These are phyloP conservation scores for Aphidius colemani DNA, from an alignment of 2,888 invertebrate genomes.

Conservation along the genomic window DNA sequence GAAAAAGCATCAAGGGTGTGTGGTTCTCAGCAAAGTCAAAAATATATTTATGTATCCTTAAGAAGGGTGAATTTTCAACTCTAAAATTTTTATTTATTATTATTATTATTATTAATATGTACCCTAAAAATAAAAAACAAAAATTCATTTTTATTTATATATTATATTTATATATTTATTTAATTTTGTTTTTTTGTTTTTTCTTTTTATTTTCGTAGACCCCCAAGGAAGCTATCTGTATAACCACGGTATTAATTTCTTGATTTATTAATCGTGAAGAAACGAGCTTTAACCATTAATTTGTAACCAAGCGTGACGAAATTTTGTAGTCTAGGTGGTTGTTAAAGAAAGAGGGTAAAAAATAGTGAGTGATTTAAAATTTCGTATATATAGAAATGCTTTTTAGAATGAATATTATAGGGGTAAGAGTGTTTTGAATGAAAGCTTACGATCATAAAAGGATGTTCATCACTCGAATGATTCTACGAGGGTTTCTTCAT, in stretches of 20 bases:
- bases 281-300: constrained; percentile 1
- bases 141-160: too few relatives aligned
- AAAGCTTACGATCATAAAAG: constrained; percentile 21
- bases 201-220: neutral
- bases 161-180: neutral
- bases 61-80: constrained; percentile 11
- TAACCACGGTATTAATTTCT: constrained; percentile 15
- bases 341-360: neutral
- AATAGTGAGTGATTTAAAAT: neutral
- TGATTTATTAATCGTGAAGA: constrained; percentile 12
- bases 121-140: too few relatives aligned
- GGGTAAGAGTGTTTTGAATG: constrained; percentile 6
- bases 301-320: constrained; percentile 10
- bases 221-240: constrained; percentile 3
- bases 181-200: neutral
- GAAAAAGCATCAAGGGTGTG: constrained; percentile 13
- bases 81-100: neutral
- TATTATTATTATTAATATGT: too few relatives aligned
- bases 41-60: constrained; percentile 3
- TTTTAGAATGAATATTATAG: constrained; percentile 3
- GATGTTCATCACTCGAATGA: constrained; percentile 22
- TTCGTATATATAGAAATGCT: constrained; percentile 13
- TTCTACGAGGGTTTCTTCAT: constrained; percentile 10
- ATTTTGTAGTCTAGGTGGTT: constrained; percentile 4
- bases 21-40: neutral